Conservation (phyloP, 2,797 vertebrate genomes). For the Erpetoichthys calabaricus region DNA sequence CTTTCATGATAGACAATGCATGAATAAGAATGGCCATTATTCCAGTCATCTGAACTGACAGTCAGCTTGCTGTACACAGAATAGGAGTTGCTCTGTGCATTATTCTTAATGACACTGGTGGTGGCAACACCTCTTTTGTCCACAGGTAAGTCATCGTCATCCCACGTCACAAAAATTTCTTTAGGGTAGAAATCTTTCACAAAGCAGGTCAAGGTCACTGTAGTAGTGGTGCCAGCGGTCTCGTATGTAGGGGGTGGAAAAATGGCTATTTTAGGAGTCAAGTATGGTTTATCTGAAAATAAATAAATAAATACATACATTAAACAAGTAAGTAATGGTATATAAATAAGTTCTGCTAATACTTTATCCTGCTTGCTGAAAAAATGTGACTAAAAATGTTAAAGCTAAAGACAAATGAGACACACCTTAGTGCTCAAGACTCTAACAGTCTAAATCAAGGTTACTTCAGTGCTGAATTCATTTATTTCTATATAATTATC, state of each 20-base stretch:
- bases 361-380: too few relatives aligned
- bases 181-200: slow-evolving; percentile 45
- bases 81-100: slow-evolving; percentile 7
- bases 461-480: too few relatives aligned
- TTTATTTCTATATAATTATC: too few relatives aligned
- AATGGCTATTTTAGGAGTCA: fast-evolving
- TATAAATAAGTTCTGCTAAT: too few relatives aligned
- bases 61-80: slow-evolving; percentile 44
- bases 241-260: slow-evolving; percentile 28
- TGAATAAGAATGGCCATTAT: neutral
- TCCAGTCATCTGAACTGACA: slow-evolving; percentile 16
- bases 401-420: too few relatives aligned
- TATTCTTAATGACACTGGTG: slow-evolving; percentile 22
- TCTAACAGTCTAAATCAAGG: too few relatives aligned
- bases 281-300: too few relatives aligned
- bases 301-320: too few relatives aligned
- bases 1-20: slow-evolving; percentile 50
- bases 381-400: too few relatives aligned
- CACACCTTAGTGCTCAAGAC: too few relatives aligned
- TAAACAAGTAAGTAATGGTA: too few relatives aligned
- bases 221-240: neutral
- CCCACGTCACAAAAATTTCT: slow-evolving; percentile 45
- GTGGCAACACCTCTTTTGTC: slow-evolving; percentile 11
- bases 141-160: slow-evolving; percentile 28
- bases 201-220: slow-evolving; percentile 46